These are phyloP conservation scores for Ctenodactylus gundi DNA, from an alignment of 2,113 vertebrate genomes.

Conservation along the genomic window DNA sequence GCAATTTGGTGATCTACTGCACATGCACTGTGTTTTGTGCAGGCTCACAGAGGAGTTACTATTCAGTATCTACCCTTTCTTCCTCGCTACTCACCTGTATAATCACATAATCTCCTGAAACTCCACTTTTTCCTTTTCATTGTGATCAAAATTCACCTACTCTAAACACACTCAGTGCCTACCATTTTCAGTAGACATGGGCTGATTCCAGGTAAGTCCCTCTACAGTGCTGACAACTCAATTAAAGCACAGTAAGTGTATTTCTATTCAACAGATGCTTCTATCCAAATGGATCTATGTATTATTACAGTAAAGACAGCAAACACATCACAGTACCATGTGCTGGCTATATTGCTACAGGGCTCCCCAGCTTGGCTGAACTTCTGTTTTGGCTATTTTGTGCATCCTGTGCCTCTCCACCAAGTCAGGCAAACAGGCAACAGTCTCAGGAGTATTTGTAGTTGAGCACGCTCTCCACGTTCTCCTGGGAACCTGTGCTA, in stretches of 20 bases:
- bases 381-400: neutral
- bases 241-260: neutral
- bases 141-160: neutral
- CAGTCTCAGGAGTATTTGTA: accelerated
- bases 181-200: neutral
- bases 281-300: neutral
- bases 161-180: neutral
- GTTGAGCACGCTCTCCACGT: neutral
- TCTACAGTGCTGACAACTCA: neutral
- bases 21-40: neutral
- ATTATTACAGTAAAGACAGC: too few species aligned
- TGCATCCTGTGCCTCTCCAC: neutral
- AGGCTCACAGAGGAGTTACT: neutral
- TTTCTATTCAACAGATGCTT: neutral
- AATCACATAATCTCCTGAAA: neutral
- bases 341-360: neutral
- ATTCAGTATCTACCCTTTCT: neutral
- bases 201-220: neutral
- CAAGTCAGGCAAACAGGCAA: neutral
- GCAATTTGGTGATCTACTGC: neutral
- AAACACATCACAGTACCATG: neutral
- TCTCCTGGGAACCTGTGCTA: neutral
- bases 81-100: neutral
- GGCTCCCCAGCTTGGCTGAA: neutral
- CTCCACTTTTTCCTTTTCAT: neutral